These are phyloP conservation scores for Cyprinella venusta DNA, from an alignment of 2,797 vertebrate species.

Conservation along the genomic window DNA sequence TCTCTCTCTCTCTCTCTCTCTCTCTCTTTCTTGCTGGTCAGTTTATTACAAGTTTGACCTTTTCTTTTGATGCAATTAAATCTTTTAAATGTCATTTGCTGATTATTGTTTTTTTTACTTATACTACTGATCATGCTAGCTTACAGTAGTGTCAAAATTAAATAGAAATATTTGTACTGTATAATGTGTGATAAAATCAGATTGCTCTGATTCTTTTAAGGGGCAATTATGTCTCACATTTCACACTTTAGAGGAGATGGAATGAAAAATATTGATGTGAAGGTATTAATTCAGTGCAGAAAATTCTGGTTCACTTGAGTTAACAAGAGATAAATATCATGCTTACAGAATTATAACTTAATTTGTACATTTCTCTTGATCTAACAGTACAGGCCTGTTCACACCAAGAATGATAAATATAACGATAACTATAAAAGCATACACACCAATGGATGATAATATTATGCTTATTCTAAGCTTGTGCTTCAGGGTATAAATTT, in stretches of 20 bases:
- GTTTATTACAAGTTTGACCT: conserved; percentile 28
- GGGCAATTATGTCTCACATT: not conserved
- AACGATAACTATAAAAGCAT: not conserved
- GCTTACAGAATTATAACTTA: not conserved
- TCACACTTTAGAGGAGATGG: not conserved
- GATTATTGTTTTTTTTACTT: not conserved
- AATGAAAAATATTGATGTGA: not conserved
- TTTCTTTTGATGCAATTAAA: not conserved
- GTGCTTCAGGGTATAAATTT: not conserved
- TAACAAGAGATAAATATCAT: not conserved
- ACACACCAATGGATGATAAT: not conserved
- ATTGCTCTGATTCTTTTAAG: not conserved
- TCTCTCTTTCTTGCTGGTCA: not conserved
- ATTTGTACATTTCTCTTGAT: not conserved
- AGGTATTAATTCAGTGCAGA: not conserved
- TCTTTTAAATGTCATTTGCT: not conserved
- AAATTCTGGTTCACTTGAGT: not conserved
- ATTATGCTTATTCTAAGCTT: not conserved
- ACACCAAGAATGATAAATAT: not conserved
- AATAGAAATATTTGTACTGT: too few relatives aligned
- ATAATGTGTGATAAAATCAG: too few relatives aligned
- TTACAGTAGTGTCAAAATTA: too few relatives aligned
- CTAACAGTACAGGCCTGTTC: not conserved
- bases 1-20: not conserved
- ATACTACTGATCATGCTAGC: too few relatives aligned